Base-by-base conservation (phyloP, 1,140 invertebrate species). In the Monomorium pharaonis region DNA sequence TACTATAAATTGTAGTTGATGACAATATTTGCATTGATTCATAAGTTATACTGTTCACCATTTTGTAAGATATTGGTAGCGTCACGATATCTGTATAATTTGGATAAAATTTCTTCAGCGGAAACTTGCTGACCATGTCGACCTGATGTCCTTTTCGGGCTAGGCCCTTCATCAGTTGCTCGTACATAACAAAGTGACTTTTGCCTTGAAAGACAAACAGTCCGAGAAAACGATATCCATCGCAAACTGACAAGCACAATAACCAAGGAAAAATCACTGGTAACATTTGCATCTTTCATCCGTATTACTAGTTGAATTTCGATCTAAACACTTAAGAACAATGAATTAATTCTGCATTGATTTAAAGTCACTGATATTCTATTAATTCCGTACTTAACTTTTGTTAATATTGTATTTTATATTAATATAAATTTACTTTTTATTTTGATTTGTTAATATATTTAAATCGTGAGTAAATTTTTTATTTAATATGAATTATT, bases 151-250 rank as follows among this genome's bases (percentile, higher is more conserved):
- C 96, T 37, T 93, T 94, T 18, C 77, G 88, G 0, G 95, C 96
- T 27, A 97, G 77, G 14, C 94, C 96, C 83, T 95, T 95, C 89
- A 96, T 94, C 65, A 97, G 76, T 0, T 93, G 92, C 4, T 96
- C 95, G 37, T 96, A 96, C 72, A 96, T 94, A 67, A 95, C 94
- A 69, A 95, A 96, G 87, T 97, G 96, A 62, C 96, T 97, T 86
- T 95, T 95, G 0, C 93, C 95, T 0, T 92, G 91, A 4, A 95
- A 92, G 0, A 95, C 94, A 69, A 96, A 95, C 1, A 96, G 70
- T 9, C 95, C 94, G 0, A 94, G 87, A 21, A 94, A 92, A 16
- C 93, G 83, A 74, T 92, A 92, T 14, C 91, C 86, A 9, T 91
- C 24, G 21, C 87, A 89, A 21, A 7, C 6, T 18, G 80, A 47